Base-by-base conservation (phyloP, 1,140 invertebrate species). In the Magallana ariakensis region DNA sequence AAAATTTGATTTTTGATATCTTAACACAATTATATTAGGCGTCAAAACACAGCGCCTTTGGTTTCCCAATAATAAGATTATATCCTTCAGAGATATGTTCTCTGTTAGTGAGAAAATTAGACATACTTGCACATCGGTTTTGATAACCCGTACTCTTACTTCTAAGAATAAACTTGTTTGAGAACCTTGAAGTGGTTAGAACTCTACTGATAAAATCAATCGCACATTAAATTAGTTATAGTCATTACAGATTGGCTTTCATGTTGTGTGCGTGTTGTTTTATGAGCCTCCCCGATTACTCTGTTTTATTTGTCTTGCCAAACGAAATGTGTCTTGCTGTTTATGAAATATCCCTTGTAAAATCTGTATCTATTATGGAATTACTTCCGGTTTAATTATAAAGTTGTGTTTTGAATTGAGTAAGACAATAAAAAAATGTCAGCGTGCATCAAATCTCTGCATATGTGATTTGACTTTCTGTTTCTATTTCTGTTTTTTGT, bases 161-260 rank as follows among this genome's bases (percentile, higher is more conserved):
- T 10, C 66, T 26, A 75, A 13, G 66, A 75, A 75, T 75, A 75
- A 75, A 46, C 33, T 46, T 26, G 11, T 33, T 10, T 11, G 33
- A 33, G 66, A 26, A 75, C 66, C 66, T 75, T 75, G 66, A 75
- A 75, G 66, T 75, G 66, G 22, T 75, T 33, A 75, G 66, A 75
- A 75, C 66, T 75, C 13, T 26, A 9, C 11, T 26, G 66, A 75
- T 75, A 75, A 75, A 75, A 75, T 75, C 66, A 75, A 75, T 75
- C 66, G 66, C 66, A 75, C 66, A 75, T 75, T 75, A 75, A 75
- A 75, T 75, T 75, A 75, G 22, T 75, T 26, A 75, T 13, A 75
- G 19, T 75, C 66, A 75, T 75, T 75, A 75, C 22, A 75, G 66
- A 75, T 75, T 75, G 22, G 9, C 22, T 75, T 75, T 75, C 19